Percentiles rank a stretch among this genome's conserved stretches.
These are phyloP conservation scores for Caenorhabditis sp. DNA, from an alignment of 2,888 invertebrate genomes.

Conservation along the genomic window DNA sequence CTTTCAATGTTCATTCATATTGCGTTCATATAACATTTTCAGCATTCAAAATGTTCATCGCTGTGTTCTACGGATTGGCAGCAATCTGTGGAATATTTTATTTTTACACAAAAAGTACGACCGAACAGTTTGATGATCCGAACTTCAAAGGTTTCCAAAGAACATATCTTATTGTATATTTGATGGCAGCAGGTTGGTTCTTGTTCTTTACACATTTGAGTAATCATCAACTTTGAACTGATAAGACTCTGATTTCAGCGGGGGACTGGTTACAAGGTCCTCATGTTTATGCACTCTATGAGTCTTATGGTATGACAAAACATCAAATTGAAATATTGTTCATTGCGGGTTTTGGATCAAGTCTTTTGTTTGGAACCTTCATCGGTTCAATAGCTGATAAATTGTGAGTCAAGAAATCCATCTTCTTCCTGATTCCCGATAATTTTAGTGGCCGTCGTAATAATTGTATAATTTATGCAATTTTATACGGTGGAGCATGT, in stretches of 20 bases:
- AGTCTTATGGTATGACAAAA: slow-evolving; percentile 74
- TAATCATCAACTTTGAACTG: not conserved
- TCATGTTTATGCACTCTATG: slow-evolving; percentile 75
- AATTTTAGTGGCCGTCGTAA: slow-evolving; percentile 73
- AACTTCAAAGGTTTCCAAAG: slow-evolving; percentile 73
- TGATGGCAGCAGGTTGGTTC: slow-evolving; percentile 73
- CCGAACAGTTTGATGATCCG: slow-evolving; percentile 64
- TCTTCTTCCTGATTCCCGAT: slow-evolving; percentile 21
- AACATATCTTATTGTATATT: slow-evolving; percentile 73
- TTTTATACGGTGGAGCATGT: slow-evolving; percentile 74
- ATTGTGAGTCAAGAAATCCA: too few species aligned
- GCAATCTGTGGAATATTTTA: slow-evolving; percentile 71
- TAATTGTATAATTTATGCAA: slow-evolving; percentile 74
- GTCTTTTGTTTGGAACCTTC: slow-evolving; percentile 74
- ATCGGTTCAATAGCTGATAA: slow-evolving; percentile 75
- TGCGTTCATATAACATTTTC: too few species aligned
- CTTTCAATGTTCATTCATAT: too few species aligned
- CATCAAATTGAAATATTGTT: slow-evolving; percentile 72
- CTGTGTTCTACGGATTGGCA: slow-evolving; percentile 57
- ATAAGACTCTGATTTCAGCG: too few species aligned
- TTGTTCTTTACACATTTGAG: not conserved
- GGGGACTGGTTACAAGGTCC: slow-evolving; percentile 76
- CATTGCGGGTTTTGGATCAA: slow-evolving; percentile 75
- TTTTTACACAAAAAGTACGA: slow-evolving; percentile 68
- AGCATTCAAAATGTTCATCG: slow-evolving; percentile 45